A percentile compares a stretch with the other conserved stretches of the same genome.
These are phyloP conservation scores for Jacana jacana DNA, from an alignment of 2,113 vertebrate genomes.

Conservation along the genomic window DNA sequence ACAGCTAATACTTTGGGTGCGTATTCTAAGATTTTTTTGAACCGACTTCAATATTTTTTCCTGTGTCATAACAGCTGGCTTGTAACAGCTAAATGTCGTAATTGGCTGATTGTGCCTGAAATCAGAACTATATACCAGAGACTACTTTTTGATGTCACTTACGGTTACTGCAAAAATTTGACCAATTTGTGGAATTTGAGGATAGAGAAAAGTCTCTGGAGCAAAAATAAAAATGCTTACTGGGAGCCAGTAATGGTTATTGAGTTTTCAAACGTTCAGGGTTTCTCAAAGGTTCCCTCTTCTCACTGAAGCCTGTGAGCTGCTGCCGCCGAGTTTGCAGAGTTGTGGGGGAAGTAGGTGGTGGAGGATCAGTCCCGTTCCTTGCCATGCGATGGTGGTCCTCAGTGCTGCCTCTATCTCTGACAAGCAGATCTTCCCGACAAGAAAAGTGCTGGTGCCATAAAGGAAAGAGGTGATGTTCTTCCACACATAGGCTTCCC, in stretches of 20 bases:
- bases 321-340: neutral
- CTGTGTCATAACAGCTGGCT: constrained; percentile 33
- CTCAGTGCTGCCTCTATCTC: neutral
- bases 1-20: neutral
- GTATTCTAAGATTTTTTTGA: neutral
- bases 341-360: neutral
- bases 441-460: neutral
- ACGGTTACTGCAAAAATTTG: neutral
- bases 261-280: neutral
- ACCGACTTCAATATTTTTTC: constrained; percentile 9
- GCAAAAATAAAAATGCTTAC: neutral
- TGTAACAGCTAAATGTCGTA: neutral
- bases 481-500: neutral
- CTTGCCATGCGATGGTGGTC: neutral
- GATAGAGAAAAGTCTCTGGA: neutral
- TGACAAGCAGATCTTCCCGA: neutral
- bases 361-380: neutral
- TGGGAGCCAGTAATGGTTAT: neutral
- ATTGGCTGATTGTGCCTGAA: neutral
- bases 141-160: neutral
- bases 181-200: neutral
- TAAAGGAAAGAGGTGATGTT: neutral
- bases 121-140: neutral
- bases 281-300: neutral
- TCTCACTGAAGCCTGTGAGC: neutral